Evolutionary conservation across 2,888 invertebrate species (phyloP), one percentile per base, ranked within the genome.

Genomic region (Sphaerophoria taeniata): DNA sequence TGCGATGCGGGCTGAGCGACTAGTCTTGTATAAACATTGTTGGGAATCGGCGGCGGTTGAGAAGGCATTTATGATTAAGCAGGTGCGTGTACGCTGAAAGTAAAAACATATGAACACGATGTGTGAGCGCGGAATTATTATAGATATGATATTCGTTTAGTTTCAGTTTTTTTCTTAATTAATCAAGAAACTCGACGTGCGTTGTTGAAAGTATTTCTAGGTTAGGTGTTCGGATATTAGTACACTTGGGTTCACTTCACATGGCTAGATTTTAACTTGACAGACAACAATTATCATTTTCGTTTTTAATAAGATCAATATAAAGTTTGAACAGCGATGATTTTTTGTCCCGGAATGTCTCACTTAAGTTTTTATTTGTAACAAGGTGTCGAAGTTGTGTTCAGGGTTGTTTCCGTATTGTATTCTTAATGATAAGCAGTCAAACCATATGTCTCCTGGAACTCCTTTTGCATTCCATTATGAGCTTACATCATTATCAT

Each of bases 81-180:
- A 77, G 83, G 79, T 83, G 83, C 79, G 80, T 70, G 9, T 31
- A 75, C 11, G 45, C 31, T 58, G 39, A 39, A 31, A 11, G 4
- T 56, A 34, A 14, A 7, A 33, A 16, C 14, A 53, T 24, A 55
- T 34, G 49, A 14, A 43, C 9, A 39, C 33, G 45, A 79, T 58
- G 70, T 79, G 70, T 80, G 49, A 73, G 61, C 70, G 36, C 55
- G 70, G 79, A 79, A 87, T 61, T 24, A 24, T 24, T 24, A 24
- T 24, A 24, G 24, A 24, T 70, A 49, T 49, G 53, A 71, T 63
- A 47, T 69, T 63, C 58, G 47, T 65, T 65, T 36, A 49, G 49
- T 49, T 6, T 14, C 34, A 65, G 47, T 65, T 47, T 47, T 43
- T 43, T 43, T 9, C 12, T 43, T 9, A 60, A 60, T 60, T 60